Percentiles rank a stretch among this genome's conserved stretches.
Conservation (phyloP, 2,888 invertebrate species). For the Lasioglossum zephyrum region DNA sequence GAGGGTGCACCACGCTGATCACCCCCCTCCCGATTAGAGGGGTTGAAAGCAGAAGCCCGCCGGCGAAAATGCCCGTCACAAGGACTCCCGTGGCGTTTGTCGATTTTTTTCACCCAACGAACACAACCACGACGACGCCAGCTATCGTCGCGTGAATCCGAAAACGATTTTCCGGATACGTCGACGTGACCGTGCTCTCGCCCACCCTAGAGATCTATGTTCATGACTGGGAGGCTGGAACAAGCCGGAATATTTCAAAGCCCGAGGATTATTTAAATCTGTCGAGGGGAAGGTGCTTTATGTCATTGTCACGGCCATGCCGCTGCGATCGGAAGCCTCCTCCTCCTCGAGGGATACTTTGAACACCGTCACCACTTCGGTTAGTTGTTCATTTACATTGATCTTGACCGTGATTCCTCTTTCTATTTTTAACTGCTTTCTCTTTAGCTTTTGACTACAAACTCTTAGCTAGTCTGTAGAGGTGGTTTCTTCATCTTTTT, state of each 20-base stretch:
- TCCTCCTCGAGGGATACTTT: constrained; percentile 73
- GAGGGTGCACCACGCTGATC: background rate
- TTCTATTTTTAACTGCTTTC: background rate
- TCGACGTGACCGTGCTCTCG: background rate
- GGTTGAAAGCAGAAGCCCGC: background rate
- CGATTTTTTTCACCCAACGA: background rate
- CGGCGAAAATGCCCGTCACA: constrained; percentile 23
- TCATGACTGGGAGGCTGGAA: background rate
- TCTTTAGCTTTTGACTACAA: background rate
- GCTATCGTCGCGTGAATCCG: background rate
- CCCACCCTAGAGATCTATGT: constrained; percentile 30
- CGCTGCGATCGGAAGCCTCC: constrained; percentile 58
- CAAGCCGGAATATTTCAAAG: constrained; percentile 12
- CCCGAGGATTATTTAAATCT: constrained; percentile 27
- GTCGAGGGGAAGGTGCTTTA: constrained; percentile 33
- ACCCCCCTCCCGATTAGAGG: background rate
- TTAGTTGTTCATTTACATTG: constrained; percentile 44
- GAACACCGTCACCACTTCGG: constrained; percentile 67
- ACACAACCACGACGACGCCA: background rate
- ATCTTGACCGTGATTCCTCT: background rate
- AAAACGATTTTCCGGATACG: background rate
- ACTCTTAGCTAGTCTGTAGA: no score
- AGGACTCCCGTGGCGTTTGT: background rate
- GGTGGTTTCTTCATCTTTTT: background rate
- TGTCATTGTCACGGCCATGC: constrained; percentile 63